These are phyloP conservation scores for Hemiprocne comata DNA, from an alignment of 2,113 vertebrate genomes.

Conservation along the genomic window DNA sequence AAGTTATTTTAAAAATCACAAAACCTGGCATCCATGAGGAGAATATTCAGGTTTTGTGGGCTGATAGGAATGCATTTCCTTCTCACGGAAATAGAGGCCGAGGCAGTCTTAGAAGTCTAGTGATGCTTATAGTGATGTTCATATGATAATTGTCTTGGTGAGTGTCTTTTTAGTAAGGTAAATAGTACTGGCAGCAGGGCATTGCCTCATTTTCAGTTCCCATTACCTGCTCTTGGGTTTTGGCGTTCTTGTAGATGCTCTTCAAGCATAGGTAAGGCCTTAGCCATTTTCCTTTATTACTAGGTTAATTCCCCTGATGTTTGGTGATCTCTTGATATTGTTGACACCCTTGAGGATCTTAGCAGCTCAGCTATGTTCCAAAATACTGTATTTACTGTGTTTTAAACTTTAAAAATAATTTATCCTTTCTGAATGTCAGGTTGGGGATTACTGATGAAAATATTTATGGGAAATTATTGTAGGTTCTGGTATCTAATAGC, in stretches of 20 bases:
- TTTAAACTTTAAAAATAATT: not conserved
- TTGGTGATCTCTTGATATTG: not conserved
- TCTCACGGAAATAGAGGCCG: not conserved
- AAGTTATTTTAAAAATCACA: not conserved
- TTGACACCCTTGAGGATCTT: not conserved
- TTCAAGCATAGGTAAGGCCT: not conserved
- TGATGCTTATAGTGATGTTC: not conserved
- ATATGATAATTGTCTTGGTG: not conserved
- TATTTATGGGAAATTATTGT: not conserved
- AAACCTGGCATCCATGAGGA: accelerated
- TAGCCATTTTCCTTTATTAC: not conserved
- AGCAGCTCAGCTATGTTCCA: not conserved
- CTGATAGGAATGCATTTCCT: not conserved
- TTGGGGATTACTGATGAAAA: not conserved
- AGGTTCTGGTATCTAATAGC: not conserved
- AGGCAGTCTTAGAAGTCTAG: not conserved
- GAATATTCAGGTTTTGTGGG: not conserved
- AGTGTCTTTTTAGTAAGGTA: not conserved
- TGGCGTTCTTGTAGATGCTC: not conserved
- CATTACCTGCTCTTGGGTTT: not conserved
- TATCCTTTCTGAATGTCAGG: not conserved
- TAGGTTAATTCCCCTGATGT: not conserved
- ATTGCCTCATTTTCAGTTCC: not conserved
- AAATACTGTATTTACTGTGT: not conserved
- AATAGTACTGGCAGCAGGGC: not conserved